Conservation (phyloP, 2,888 invertebrate genomes). For the Oscheius onirici region DNA sequence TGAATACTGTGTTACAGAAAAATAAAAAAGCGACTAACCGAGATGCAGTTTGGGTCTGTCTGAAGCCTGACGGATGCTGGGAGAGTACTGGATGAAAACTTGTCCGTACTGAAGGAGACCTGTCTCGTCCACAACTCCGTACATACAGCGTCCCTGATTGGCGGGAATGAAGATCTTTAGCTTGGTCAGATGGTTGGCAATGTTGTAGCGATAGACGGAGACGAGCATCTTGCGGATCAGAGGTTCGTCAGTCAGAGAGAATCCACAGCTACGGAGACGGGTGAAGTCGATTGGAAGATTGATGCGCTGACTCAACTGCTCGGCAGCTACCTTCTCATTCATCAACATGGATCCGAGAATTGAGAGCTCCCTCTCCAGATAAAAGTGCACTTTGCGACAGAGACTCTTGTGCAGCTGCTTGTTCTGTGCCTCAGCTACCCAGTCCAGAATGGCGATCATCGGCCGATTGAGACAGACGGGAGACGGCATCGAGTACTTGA, state of each 20-base stretch:
- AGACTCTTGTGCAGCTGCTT: slow-evolving; percentile 41
- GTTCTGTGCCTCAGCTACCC: slow-evolving; percentile 56
- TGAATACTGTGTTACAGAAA: slow-evolving; percentile 3
- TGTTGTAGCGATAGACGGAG: slow-evolving; percentile 59
- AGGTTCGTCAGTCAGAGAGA: slow-evolving; percentile 61
- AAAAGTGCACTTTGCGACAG: slow-evolving; percentile 45
- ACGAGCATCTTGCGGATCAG: slow-evolving; percentile 62
- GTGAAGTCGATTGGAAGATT: slow-evolving; percentile 56
- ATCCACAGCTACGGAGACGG: slow-evolving; percentile 37
- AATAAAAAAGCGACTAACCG: slow-evolving; percentile 24
- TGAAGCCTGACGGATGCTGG: slow-evolving; percentile 45
- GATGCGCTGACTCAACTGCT: slow-evolving; percentile 48
- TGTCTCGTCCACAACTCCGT: slow-evolving; percentile 72
- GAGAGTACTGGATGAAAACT: slow-evolving; percentile 65
- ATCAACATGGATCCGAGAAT: slow-evolving; percentile 52
- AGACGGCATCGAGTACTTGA: slow-evolving; percentile 66
- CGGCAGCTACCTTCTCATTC: slow-evolving; percentile 48
- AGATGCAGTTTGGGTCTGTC: slow-evolving; percentile 35
- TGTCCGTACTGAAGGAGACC: slow-evolving; percentile 70
- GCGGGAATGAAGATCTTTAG: slow-evolving; percentile 61
- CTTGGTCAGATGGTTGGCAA: slow-evolving; percentile 59
- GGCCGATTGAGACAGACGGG: slow-evolving; percentile 71
- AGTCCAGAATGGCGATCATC: slow-evolving; percentile 70
- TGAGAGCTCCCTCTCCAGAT: slow-evolving; percentile 50
- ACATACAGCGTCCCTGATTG: slow-evolving; percentile 69